phyloP scores from a whole-genome alignment of 1,140 invertebrate species.

The Drosophila carrolli region DNA sequence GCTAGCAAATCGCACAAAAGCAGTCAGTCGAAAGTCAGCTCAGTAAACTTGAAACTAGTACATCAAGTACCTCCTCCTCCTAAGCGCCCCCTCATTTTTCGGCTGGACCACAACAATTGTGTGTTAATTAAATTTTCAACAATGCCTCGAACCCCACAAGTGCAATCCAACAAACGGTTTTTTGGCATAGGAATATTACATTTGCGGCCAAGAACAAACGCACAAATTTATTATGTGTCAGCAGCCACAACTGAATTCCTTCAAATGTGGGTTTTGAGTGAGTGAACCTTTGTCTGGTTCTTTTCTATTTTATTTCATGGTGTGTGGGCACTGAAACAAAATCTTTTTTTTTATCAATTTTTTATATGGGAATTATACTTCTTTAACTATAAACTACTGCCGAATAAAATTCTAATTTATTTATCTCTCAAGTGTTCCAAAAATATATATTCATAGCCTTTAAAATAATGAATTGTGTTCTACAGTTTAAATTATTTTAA shows the following conservation, averaged over 20 bases:
- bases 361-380: no score
- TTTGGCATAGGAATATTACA: conserved; percentile 52
- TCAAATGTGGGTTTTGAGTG: conserved; percentile 13
- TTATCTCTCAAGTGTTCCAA: no score
- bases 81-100: background rate
- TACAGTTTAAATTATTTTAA: no score
- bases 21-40: conserved; percentile 10
- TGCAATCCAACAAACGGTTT: conserved; percentile 33
- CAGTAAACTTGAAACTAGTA: conserved; percentile 51
- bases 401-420: no score
- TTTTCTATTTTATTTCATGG: conserved; percentile 11
- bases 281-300: conserved; percentile 11
- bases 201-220: conserved; percentile 58
- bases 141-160: conserved; percentile 40
- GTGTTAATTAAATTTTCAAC: conserved; percentile 76
- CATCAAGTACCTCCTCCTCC: conserved; percentile 32
- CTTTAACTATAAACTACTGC: no score
- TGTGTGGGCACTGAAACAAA: conserved; percentile 4
- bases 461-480: no score
- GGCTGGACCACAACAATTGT: conserved; percentile 59
- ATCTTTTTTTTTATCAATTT: background rate
- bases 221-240: conserved; percentile 71
- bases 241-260: conserved; percentile 49
- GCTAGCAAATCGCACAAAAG: conserved; percentile 24
- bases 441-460: no score